Base-by-base conservation (phyloP, 2,888 invertebrate species). In the Noctua janthe region DNA sequence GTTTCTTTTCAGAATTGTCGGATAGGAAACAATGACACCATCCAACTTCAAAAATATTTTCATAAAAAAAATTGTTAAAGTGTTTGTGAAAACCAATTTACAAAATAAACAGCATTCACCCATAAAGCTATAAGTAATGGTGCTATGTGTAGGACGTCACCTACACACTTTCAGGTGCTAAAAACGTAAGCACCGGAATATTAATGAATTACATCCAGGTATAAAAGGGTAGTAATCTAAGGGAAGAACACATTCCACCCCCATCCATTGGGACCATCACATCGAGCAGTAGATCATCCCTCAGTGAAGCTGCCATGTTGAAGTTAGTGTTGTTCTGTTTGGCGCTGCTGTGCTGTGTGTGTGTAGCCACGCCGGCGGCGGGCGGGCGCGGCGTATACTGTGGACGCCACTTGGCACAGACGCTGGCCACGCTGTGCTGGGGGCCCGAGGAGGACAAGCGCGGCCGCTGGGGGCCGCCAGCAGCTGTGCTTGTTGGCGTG, bases 341-440 rank as follows among this genome's bases (percentile, higher is more conserved):
- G 15, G 71, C 81, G 66, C 13, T 87, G 71, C 13, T 70, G 72
- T 62, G 64, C 0, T 81, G 79, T 35, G 74, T 71, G n/a, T 70
- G 62, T 71, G 39, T 8, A 17, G 15, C 77, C 49, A 51, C 67
- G 43, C 35, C 64, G 29, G 72, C 59, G 43, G 74, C 69, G 35
- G 47, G 59, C 23, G 74, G 69, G 1, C 69, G 66, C 47, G 67
- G 71, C 43, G 84, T 86, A 47, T 88, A 62, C 69, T 88, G 88
- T 54, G 88, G 88, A 1, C 80, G 85, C 51, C 82, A 51, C 11
- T 75, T 88, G 20, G 49, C 88, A 0, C 71, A 72, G 1, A 54
- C 35, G n/a, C 20, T 87, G 74, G 83, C 82, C 5, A 1, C 23
- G 3, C 71, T 88, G 59, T 88, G 88, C 79, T 82, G 74, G 81